A percentile compares a stretch with the other conserved stretches of the same genome.
These are phyloP conservation scores for Anarrhichthys ocellatus DNA, from an alignment of 2,113 vertebrate genomes.

Conservation along the genomic window DNA sequence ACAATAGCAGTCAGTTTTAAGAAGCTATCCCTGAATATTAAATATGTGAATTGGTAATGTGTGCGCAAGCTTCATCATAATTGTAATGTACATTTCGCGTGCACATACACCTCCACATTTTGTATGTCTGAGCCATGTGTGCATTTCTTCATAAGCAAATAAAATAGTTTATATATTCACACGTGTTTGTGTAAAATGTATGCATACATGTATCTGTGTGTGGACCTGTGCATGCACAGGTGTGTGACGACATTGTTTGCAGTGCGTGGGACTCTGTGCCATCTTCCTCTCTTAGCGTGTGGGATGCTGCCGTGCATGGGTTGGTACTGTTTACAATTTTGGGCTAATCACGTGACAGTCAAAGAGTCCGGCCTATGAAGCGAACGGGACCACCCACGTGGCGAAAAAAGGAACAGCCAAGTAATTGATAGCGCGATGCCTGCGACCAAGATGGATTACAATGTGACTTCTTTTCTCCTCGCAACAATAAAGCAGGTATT, in stretches of 20 bases:
- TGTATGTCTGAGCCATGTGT: not conserved
- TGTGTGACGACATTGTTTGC: not conserved
- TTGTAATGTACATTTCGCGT: not conserved
- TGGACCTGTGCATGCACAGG: not conserved
- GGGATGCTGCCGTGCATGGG: constrained; percentile 9
- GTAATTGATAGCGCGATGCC: constrained; percentile 86
- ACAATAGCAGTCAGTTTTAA: not conserved
- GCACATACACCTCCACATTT: not conserved
- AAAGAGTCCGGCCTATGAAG: constrained; percentile 87
- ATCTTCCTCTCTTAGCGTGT: not conserved
- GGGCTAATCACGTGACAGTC: constrained; percentile 85
- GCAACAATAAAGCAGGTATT: constrained; percentile 54
- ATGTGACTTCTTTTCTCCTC: constrained; percentile 72
- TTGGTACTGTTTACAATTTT: constrained; percentile 53
- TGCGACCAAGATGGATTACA: constrained; percentile 83
- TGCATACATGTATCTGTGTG: not conserved
- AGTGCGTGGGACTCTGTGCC: not conserved
- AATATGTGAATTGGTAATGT: not conserved
- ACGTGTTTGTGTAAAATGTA: not conserved
- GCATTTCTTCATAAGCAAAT: not conserved
- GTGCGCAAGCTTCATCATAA: not conserved
- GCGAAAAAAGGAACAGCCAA: constrained; percentile 89
- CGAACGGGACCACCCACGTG: constrained; percentile 90
- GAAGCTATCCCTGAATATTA: not conserved
- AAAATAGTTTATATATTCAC: not conserved